phyloP scores from a whole-genome alignment of 2,113 vertebrate species.

The Nycticebus coucang region DNA sequence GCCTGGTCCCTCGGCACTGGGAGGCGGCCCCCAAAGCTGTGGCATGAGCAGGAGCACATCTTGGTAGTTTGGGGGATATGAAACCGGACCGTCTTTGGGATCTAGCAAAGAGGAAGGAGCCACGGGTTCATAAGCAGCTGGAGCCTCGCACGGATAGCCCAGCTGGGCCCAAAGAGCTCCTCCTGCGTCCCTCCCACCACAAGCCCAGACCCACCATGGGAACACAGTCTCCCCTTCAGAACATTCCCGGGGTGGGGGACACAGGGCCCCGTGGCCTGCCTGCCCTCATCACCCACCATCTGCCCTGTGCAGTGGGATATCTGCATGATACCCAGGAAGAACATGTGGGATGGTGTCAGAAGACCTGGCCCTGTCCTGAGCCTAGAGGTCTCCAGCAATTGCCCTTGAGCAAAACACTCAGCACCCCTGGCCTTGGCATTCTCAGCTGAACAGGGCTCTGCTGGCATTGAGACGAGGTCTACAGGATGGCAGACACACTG shows the following conservation, averaged over 20 bases:
- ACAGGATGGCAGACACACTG: background rate
- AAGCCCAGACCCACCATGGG: background rate
- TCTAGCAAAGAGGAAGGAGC: constrained; percentile 33
- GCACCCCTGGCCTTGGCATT: background rate
- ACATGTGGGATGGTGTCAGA: background rate
- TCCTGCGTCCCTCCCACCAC: fast-evolving
- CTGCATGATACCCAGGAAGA: background rate
- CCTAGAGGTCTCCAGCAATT: background rate
- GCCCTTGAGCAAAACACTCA: background rate
- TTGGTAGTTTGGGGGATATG: background rate
- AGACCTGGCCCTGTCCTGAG: background rate
- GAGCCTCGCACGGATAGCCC: too few relatives aligned
- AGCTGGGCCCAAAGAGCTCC: too few relatives aligned
- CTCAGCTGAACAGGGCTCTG: background rate
- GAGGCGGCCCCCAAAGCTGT: constrained; percentile 57
- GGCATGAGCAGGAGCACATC: constrained; percentile 14
- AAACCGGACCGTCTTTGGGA: background rate
- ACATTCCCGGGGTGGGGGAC: background rate
- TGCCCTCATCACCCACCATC: background rate
- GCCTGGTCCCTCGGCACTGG: constrained; percentile 44
- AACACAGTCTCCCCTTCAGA: fast-evolving
- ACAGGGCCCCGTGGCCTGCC: background rate
- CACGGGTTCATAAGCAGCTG: background rate
- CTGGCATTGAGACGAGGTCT: background rate
- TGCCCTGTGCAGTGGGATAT: background rate